A percentile compares a stretch with the other conserved stretches of the same genome.
Conservation (phyloP, 2,113 vertebrate genomes). For the Gallinago jamesoni region DNA sequence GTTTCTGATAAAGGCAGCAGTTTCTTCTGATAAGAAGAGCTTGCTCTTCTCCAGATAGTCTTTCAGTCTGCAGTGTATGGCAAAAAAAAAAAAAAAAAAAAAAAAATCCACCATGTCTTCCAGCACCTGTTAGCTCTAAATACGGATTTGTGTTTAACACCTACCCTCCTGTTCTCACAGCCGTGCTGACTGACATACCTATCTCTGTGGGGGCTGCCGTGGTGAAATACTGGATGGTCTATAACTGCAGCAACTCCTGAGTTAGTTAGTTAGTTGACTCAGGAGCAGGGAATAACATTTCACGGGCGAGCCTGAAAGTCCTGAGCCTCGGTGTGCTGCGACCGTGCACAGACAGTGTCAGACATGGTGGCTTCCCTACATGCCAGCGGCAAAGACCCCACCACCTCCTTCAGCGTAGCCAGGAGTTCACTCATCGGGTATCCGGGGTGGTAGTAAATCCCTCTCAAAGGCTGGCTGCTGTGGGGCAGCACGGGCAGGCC, state of each 20-base stretch:
- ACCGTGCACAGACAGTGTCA: background rate
- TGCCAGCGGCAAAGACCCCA: background rate
- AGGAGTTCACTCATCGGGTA: background rate
- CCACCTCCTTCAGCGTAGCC: background rate
- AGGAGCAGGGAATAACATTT: background rate
- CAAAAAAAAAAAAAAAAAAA: background rate
- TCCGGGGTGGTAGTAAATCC: background rate
- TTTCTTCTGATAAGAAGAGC: too few relatives aligned
- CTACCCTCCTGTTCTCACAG: background rate
- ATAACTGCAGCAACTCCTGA: background rate
- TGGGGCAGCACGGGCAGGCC: background rate
- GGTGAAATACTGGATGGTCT: background rate
- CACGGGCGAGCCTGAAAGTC: background rate
- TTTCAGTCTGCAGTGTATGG: background rate
- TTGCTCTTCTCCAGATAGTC: background rate
- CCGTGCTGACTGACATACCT: background rate
- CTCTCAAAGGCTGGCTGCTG: background rate
- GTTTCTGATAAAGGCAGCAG: background rate
- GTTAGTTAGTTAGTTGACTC: background rate
- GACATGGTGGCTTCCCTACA: background rate
- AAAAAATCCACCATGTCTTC: background rate
- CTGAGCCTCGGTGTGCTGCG: background rate
- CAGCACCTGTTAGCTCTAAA: background rate
- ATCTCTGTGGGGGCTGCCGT: background rate
- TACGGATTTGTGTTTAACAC: background rate